Conservation (phyloP, 2,113 vertebrate species). For the Cygnus atratus region DNA sequence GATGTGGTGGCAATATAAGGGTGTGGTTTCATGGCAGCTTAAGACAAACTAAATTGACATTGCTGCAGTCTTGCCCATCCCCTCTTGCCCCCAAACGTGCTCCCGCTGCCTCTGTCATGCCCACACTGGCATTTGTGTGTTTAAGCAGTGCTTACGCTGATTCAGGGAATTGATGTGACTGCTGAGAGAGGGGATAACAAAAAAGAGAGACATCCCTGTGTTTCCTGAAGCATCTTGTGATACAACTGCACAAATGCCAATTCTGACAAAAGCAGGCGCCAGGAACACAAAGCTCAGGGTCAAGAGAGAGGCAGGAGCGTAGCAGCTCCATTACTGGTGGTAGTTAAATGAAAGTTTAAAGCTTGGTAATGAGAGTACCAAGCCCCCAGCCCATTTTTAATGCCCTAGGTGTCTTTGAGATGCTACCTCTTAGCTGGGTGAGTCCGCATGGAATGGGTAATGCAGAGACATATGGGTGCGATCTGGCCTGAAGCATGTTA, state of each 20-base stretch:
- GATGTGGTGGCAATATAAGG: rapidly evolving
- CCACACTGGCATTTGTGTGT: neutral
- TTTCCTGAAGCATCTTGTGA: neutral
- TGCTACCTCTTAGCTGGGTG: neutral
- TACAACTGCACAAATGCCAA: neutral
- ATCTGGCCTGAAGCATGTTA: neutral
- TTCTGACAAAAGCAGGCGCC: neutral
- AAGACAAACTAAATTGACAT: rapidly evolving
- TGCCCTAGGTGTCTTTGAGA: neutral
- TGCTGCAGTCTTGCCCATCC: neutral
- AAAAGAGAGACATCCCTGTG: neutral
- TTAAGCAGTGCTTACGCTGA: neutral
- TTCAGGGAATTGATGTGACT: neutral
- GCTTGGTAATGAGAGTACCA: neutral
- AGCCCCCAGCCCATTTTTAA: neutral
- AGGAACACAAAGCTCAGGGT: neutral
- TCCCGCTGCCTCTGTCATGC: neutral
- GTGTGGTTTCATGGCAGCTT: neutral
- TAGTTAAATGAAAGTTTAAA: neutral
- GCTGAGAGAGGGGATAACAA: neutral
- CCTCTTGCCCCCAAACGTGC: neutral
- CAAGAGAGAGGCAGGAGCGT: neutral
- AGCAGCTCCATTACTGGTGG: neutral
- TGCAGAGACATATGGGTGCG: neutral
- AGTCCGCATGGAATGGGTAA: neutral